phyloP scores from a whole-genome alignment of 92 coral and sea anemone genomes.

The Epizoanthus stellaris region DNA sequence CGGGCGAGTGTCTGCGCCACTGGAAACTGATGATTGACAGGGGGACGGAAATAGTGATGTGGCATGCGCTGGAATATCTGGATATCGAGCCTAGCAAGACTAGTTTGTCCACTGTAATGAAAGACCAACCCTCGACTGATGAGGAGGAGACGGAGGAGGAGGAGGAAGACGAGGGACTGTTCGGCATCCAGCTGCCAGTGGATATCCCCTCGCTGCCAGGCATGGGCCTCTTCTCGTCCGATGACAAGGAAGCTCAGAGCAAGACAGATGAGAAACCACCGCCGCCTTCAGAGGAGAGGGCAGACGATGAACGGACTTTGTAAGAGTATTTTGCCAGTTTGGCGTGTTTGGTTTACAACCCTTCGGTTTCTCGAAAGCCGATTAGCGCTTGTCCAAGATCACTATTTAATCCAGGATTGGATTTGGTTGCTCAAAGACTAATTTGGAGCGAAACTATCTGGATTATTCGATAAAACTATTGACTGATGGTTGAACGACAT shows the following conservation, averaged over 20 bases:
- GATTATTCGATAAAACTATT: no score
- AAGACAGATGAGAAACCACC: slow-evolving; percentile 21
- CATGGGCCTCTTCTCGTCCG: slow-evolving; percentile 27
- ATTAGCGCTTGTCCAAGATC: no score
- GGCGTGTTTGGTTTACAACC: not conserved
- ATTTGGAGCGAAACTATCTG: no score
- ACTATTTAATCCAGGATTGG: no score
- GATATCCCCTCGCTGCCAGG: slow-evolving; percentile 38
- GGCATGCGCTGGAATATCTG: slow-evolving; percentile 80
- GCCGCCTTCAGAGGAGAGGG: not conserved
- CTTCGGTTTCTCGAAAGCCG: no score
- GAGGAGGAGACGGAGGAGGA: slow-evolving; percentile 76
- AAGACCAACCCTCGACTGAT: slow-evolving; percentile 67
- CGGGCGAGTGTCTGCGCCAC: slow-evolving; percentile 77
- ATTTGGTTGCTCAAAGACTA: no score
- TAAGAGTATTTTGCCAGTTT: not conserved
- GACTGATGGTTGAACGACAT: no score
- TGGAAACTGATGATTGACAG: slow-evolving; percentile 81
- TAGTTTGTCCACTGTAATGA: slow-evolving; percentile 80
- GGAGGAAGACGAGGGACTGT: slow-evolving; percentile 76
- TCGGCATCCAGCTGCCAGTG: slow-evolving; percentile 67
- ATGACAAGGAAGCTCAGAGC: slow-evolving; percentile 36
- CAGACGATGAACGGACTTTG: not conserved
- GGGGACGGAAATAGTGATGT: slow-evolving; percentile 78
- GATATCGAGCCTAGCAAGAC: slow-evolving; percentile 89